Base-by-base conservation (phyloP, 1,140 invertebrate genomes). In the Colletes latitarsis region DNA sequence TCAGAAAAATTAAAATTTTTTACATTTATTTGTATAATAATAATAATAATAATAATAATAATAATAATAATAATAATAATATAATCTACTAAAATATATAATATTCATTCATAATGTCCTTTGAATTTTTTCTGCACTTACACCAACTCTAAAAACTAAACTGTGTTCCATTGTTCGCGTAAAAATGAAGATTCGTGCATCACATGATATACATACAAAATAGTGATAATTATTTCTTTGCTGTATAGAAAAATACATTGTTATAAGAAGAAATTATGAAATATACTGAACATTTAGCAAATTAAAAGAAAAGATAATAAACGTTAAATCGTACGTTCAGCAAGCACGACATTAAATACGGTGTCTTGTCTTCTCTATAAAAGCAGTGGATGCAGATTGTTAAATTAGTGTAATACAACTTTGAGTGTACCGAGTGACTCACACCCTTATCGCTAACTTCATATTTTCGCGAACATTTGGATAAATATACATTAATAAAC, bases 1-100 rank as follows among this genome's bases (percentile, higher is more conserved):
- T 84, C 62, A 75, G 67, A 85, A 82, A 88, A 89, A 72, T 89
- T 89, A 87, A 88, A 90, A 88, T 87, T 86, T 83, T 88, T 90
- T 90, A 85, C 80, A 90, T 85, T 89, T 82, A 87, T 89, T 89
- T 83, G 66, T 87, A 87, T 88, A 85, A 85, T 88, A 84, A 83
- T 88, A 87, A 82, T 86, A 84, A 86, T 83, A 83, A 78, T 88
- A 73, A 75, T 73, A 82, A 78, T 81, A 78, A 82, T 82, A 70
- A 79, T 82, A 78, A 67, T 79, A 77, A 87, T 86, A 82, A 72
- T 81, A 72, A 63, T 66, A 66, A 66, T 66, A 66, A 49, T 81
- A 84, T 81, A 86, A 84, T 89, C 73, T 87, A 79, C 80, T 87
- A 89, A 88, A 87, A 84, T 88, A 89, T 89, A 88, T 89, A 77